These are phyloP conservation scores for Ageneiosus marmoratus DNA, from an alignment of 2,113 vertebrate genomes.

Conservation along the genomic window DNA sequence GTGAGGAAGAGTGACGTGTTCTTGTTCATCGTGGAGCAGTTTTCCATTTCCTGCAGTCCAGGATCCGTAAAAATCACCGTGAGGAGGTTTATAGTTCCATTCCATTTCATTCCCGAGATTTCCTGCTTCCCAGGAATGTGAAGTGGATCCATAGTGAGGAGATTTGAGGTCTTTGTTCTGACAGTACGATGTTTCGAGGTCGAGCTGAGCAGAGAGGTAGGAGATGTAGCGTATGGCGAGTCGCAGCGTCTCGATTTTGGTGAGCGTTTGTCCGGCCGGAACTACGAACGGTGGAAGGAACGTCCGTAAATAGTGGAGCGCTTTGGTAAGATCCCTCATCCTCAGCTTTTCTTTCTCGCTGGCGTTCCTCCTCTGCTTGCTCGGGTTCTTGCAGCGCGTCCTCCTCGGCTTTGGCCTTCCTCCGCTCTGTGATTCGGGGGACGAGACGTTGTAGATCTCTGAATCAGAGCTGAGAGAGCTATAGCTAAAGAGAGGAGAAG, in stretches of 20 bases:
- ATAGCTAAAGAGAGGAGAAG: conserved; percentile 45
- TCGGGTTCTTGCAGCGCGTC: conserved; percentile 54
- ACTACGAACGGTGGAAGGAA: conserved; percentile 64
- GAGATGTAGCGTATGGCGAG: conserved; percentile 67
- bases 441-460: conserved; percentile 55
- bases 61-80: neutral
- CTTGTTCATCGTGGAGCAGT: conserved; percentile 36
- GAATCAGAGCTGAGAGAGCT: conserved; percentile 57
- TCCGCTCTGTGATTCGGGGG: conserved; percentile 50
- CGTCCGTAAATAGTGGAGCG: conserved; percentile 64
- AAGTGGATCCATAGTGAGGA: neutral
- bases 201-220: conserved; percentile 64
- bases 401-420: conserved; percentile 25
- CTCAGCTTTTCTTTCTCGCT: conserved; percentile 69
- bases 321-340: conserved; percentile 68
- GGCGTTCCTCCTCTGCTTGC: conserved; percentile 62
- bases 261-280: conserved; percentile 62
- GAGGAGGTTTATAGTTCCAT: neutral
- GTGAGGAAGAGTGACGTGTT: conserved; percentile 19
- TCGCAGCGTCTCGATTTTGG: conserved; percentile 68
- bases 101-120: neutral
- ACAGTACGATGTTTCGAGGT: conserved; percentile 39
- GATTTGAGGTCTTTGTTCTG: neutral
- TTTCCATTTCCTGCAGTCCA: neutral
- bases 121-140: neutral